These are phyloP conservation scores for Lutraria lutraria DNA, from an alignment of 2,888 invertebrate genomes.

Conservation along the genomic window DNA sequence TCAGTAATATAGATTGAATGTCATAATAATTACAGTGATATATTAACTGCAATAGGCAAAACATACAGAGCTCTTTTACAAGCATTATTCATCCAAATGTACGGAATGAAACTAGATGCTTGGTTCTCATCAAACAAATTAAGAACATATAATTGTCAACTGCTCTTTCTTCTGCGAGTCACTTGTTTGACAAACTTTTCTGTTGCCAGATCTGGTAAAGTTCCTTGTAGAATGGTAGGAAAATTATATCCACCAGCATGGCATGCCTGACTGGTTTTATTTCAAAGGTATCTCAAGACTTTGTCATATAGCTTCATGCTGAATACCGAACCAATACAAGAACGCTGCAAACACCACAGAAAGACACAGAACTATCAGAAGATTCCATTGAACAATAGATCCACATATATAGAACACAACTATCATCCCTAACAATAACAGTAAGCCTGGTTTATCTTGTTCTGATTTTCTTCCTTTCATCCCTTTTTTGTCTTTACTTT, in stretches of 20 bases:
- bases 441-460: conserved; percentile 62
- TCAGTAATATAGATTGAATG: too few species aligned
- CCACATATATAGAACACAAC: conserved; percentile 69
- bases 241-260: not conserved
- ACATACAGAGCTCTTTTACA: too few species aligned
- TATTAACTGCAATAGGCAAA: too few species aligned
- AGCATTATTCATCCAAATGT: too few species aligned
- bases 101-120: too few species aligned
- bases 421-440: conserved; percentile 63
- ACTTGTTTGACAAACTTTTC: too few species aligned
- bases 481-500: conserved; percentile 55
- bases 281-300: not conserved
- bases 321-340: conserved; percentile 67
- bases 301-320: conserved; percentile 49
- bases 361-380: conserved; percentile 61
- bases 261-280: not conserved
- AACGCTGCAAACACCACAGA: conserved; percentile 64
- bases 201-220: too few species aligned
- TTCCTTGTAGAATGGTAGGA: too few species aligned
- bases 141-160: too few species aligned
- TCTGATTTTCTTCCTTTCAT: conserved; percentile 42
- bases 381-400: conserved; percentile 66
- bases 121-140: too few species aligned
- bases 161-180: too few species aligned
- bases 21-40: too few species aligned